Conservation (phyloP, 2,113 vertebrate species). For the Microtus richardsoni region DNA sequence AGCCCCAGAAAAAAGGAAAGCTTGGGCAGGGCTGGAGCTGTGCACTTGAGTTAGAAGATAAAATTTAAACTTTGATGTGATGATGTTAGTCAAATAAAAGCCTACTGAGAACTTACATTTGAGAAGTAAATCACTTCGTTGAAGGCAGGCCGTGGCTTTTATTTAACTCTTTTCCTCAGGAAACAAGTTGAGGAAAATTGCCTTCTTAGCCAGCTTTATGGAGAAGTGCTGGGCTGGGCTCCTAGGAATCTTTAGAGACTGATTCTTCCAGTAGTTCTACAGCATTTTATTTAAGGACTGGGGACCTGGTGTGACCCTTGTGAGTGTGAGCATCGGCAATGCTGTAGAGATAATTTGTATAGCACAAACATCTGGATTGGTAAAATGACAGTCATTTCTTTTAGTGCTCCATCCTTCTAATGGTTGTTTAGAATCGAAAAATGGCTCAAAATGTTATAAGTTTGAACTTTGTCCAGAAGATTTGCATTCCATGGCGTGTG, state of each 20-base stretch:
- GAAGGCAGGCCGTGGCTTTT: conserved; percentile 78
- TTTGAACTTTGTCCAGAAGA: conserved; percentile 86
- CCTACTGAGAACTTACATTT: conserved; percentile 58
- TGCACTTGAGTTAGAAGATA: conserved; percentile 52
- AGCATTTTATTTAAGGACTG: conserved; percentile 67
- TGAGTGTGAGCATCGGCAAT: conserved; percentile 77
- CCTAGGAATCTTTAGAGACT: conserved; percentile 74
- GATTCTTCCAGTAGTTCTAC: conserved; percentile 62
- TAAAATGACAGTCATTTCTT: conserved; percentile 81
- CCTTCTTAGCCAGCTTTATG: conserved; percentile 75
- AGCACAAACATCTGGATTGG: conserved; percentile 67
- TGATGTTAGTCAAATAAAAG: conserved; percentile 73
- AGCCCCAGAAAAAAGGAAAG: conserved; percentile 64
- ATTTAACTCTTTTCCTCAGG: conserved; percentile 72
- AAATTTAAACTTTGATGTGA: conserved; percentile 75
- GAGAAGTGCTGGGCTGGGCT: conserved; percentile 58
- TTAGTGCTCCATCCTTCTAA: conserved; percentile 80
- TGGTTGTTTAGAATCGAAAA: conserved; percentile 83
- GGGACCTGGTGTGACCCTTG: conserved; percentile 77
- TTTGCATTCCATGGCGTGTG: conserved; percentile 83
- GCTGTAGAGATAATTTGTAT: conserved; percentile 78
- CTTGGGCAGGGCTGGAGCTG: conserved; percentile 27
- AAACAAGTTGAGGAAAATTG: conserved; percentile 65
- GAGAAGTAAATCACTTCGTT: conserved; percentile 59
- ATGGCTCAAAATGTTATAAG: conserved; percentile 81